phyloP scores from a whole-genome alignment of 2,797 vertebrate genomes.

The Lutjanus argentimaculatus region DNA sequence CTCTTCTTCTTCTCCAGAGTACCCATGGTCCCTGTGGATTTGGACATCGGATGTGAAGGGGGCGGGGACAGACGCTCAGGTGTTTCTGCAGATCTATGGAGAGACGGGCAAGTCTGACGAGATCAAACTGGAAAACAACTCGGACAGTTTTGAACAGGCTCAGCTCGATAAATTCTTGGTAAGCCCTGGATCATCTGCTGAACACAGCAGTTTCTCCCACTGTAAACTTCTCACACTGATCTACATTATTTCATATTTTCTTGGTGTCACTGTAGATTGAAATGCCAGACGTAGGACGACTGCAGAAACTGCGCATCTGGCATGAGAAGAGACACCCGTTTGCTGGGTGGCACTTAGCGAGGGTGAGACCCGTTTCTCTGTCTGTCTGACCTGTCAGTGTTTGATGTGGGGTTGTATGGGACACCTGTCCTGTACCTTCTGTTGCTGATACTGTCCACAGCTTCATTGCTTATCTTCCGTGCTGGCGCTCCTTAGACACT shows the following conservation, averaged over 20 bases:
- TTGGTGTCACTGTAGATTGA: slow-evolving; percentile 86
- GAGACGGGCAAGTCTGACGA: slow-evolving; percentile 94
- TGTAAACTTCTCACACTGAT: neutral
- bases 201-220: neutral
- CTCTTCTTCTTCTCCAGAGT: slow-evolving; percentile 82
- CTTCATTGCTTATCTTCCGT: no score
- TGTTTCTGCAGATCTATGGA: slow-evolving; percentile 96
- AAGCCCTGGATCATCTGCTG: slow-evolving; percentile 39
- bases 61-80: slow-evolving; percentile 95
- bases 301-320: slow-evolving; percentile 95
- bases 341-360: slow-evolving; percentile 96
- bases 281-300: slow-evolving; percentile 92
- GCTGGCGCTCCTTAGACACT: no score
- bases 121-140: slow-evolving; percentile 94
- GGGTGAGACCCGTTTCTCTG: slow-evolving; percentile 84
- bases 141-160: slow-evolving; percentile 95
- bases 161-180: slow-evolving; percentile 96
- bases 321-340: slow-evolving; percentile 94
- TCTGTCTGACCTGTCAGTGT: slow-evolving; percentile 40
- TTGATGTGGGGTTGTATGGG: slow-evolving; percentile 17
- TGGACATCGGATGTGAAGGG: slow-evolving; percentile 97
- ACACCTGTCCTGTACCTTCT: neutral
- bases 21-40: slow-evolving; percentile 96
- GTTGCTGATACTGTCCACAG: no score
- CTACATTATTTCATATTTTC: slow-evolving; percentile 8